These are phyloP conservation scores for Aleiodes leptofemur DNA, from an alignment of 2,888 invertebrate genomes.

Conservation along the genomic window DNA sequence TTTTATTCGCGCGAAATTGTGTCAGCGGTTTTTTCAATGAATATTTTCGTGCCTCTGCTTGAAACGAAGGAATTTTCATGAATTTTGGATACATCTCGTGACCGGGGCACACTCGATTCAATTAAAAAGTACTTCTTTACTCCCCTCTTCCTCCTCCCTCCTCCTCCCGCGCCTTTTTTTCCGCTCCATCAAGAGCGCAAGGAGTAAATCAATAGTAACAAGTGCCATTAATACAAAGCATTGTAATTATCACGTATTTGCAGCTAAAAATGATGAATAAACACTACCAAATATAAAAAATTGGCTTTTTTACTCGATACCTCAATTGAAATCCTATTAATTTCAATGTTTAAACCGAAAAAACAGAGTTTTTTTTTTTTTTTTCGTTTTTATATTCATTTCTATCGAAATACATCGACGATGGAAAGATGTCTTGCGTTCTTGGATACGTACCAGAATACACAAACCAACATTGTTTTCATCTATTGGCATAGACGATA, in stretches of 20 bases:
- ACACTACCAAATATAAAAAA: no score
- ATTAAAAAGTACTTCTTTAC: not conserved
- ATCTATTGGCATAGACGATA: not conserved
- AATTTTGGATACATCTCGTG: constrained; percentile 18
- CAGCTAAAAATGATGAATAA: constrained; percentile 8
- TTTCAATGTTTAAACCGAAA: no score
- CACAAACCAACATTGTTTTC: constrained; percentile 25
- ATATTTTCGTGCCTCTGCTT: not conserved
- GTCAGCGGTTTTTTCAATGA: not conserved
- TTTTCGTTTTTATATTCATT: no score
- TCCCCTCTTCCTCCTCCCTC: not conserved
- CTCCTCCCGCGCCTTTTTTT: not conserved
- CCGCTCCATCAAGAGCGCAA: not conserved
- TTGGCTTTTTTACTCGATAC: no score
- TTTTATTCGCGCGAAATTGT: not conserved
- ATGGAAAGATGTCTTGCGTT: constrained; percentile 44
- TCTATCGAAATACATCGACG: constrained; percentile 34
- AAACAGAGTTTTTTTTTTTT: no score
- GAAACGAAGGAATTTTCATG: constrained; percentile 10
- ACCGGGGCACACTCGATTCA: not conserved
- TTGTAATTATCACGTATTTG: constrained; percentile 21
- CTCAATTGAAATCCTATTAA: no score
- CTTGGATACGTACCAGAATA: constrained; percentile 52
- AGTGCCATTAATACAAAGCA: constrained; percentile 15
- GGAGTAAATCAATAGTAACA: constrained; percentile 15